A percentile compares a stretch with the other conserved stretches of the same genome.
Evolutionary conservation across 2,113 vertebrate species (phyloP).

Genomic region (Odocoileus hemionus): DNA sequence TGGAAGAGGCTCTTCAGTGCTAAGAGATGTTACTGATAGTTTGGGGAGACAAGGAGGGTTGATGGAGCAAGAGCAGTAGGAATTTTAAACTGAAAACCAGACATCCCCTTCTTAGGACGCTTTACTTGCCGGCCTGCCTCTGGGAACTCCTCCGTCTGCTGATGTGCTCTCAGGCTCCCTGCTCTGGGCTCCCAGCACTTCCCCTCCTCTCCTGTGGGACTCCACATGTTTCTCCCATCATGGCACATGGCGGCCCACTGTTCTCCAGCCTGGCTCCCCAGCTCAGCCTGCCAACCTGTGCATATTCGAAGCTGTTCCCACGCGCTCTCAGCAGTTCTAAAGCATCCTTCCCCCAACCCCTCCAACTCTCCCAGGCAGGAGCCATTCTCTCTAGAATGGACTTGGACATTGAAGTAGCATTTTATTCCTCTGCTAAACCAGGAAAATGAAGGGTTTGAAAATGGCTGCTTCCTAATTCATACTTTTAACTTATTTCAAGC

Average conservation of each 20-base stretch:
- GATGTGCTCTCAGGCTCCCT: background rate
- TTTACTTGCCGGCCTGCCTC: background rate
- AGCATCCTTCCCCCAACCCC: background rate
- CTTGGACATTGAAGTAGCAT: background rate
- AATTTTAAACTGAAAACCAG: constrained; percentile 45
- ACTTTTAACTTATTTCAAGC: constrained; percentile 23
- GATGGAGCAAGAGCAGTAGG: background rate
- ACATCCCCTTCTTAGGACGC: background rate
- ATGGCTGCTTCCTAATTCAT: background rate
- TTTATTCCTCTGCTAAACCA: background rate
- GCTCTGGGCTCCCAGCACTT: background rate
- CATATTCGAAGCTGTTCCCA: background rate
- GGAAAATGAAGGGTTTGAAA: constrained; percentile 28
- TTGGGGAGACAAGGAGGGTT: background rate
- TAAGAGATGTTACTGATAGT: background rate
- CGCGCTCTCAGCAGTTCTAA: background rate
- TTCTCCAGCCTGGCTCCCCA: background rate
- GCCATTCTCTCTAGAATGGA: background rate
- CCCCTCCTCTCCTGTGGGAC: constrained; percentile 1
- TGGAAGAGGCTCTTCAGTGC: background rate
- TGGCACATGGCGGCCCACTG: background rate
- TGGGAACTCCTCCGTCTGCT: background rate
- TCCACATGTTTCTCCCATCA: background rate
- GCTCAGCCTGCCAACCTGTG: background rate
- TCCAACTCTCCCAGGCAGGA: background rate